Evolutionary conservation across 1,140 invertebrate species (phyloP), one percentile per base, ranked within the genome.

Genomic region (Sinella curviseta): DNA sequence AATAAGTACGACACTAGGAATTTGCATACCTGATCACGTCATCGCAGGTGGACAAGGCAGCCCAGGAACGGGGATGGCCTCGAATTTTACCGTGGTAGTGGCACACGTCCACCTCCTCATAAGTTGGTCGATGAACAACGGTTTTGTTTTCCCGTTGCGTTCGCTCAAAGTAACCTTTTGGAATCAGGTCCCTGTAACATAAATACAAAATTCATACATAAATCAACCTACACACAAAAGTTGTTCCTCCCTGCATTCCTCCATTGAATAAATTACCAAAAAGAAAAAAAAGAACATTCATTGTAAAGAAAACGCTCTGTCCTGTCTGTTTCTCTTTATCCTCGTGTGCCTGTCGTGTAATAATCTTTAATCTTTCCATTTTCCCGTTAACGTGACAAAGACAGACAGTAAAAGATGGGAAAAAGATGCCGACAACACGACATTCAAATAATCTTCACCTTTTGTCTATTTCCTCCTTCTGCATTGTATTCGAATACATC

Each of bases 51-150:
- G 95, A 97, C 20, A 97, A 82, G 0, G 95, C 95, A 60, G 91
- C 95, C 91, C 93, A 94, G 0, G 95, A 96, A 36, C 90, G 87
- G 4, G 89, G 88, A 78, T 90, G 87, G 76, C 90, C 91, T 80
- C 91, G 87, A n/a, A 97, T 89, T 57, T 88, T 91, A 33, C 96
- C 96, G 85, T 93, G 90, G 85, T 96, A 96, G 85, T 95, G 93
- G 87, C 94, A 96, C 83, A 95, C 86, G 78, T 92, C 90, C 33
- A 90, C 83, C 84, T 93, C 92, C 93, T 88, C 87, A 85, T 87
- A 88, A 39, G 87, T 88, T 39, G 92, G 91, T 84, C 87, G 88
- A 82, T 91, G 87, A 67, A 92, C 87, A 70, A 91, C 90, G 84
- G 89, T 89, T 84, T 87, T 85, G 39, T 92, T 92, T 84, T 91